Evolutionary conservation across 2,113 vertebrate species (phyloP), one percentile per base, ranked within the genome.

Genomic region (Mohoua ochrocephala): DNA sequence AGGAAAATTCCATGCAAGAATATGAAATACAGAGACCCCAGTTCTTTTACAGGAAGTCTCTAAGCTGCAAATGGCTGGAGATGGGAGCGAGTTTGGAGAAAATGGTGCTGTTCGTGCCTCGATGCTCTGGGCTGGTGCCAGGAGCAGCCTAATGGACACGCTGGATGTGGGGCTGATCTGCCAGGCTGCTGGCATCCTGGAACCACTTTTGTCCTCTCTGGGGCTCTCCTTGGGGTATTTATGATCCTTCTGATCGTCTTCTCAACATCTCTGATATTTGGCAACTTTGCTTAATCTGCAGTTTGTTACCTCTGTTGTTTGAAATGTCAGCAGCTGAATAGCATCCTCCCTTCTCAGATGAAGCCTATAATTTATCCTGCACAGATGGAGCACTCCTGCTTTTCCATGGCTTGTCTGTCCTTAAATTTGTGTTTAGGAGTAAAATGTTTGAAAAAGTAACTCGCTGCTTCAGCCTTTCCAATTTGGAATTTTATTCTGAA

Each of bases 1-100:
- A 86, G 94, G 96, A 96, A 95, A 94, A 92, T 90, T 91, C 94
- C 92, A 69, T 61, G 57, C 20, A 10, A 30, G 41, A 18, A 37
- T 56, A 12, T 61, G 30, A 56, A 53, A 44, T 26, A 37, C 31
- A 65, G 65, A 73, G 87, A 59, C 0, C 1, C 81, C 50, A 7
- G 28, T 61, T 85, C 33, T 88, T 47, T 50, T n/a, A 13, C 18
- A 61, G 80, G 41, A 65, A 49, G 42, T 76, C n/a, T 90, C 67
- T 8, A 5, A 78, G n/a, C 26, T 69, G 49, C 61, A 39, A 6
- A 26, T 44, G 52, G 56, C 45, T 75, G 67, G 74, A 52, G 61
- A 5, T 44, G 1, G 52, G 69, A 65, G 60, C 18, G 23, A 24
- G 26, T 59, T 63, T 85, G 90, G 63, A 28, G 83, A 83, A 68